Evolutionary conservation across 35 echinoderm and acorn worm genomes (phyloP), one percentile per base, ranked within the genome.

Genomic region (Chiridota heheva): DNA sequence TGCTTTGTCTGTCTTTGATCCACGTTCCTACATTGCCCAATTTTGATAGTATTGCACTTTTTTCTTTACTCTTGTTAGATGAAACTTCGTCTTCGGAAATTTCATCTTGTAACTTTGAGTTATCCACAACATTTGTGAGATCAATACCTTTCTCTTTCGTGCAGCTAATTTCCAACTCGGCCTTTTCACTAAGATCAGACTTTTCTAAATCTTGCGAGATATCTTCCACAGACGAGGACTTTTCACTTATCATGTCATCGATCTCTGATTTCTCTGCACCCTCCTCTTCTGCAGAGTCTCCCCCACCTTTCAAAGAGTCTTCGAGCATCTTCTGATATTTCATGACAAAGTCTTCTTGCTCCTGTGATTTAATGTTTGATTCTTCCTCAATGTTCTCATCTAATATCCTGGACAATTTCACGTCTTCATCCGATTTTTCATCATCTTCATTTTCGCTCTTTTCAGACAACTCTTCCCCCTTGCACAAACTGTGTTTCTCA

Each of bases 181-280:
- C n/a, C n/a, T n/a, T n/a, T n/a, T n/a, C n/a, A n/a, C n/a, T n/a
- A n/a, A n/a, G n/a, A n/a, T n/a, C n/a, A n/a, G n/a, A n/a, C n/a
- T n/a, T n/a, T n/a, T n/a, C n/a, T n/a, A n/a, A n/a, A n/a, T n/a
- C n/a, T n/a, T n/a, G n/a, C n/a, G n/a, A n/a, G n/a, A 27, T 41
- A n/a, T 17, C 36, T 16, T 29, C n/a, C 39, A 36, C 34, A n/a
- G 42, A 35, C 26, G 44, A 17, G 12, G 33, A 31, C 44, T 80
- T 80, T 63, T 80, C 76, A 20, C 57, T 20, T 78, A 59, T 59
- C 2, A 10, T 37, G 44, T 80, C 85, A 33, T 91, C 88, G 5
- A 69, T 49, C 62, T 92, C 83, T 13, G 83, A 92, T 42, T 91
- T 91, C 39, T 91, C 89, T 65, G 82, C 86, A 4, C 73, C 63